Base-by-base conservation (phyloP, 2,888 invertebrate species). In the Pandemis cinnamomeana region DNA sequence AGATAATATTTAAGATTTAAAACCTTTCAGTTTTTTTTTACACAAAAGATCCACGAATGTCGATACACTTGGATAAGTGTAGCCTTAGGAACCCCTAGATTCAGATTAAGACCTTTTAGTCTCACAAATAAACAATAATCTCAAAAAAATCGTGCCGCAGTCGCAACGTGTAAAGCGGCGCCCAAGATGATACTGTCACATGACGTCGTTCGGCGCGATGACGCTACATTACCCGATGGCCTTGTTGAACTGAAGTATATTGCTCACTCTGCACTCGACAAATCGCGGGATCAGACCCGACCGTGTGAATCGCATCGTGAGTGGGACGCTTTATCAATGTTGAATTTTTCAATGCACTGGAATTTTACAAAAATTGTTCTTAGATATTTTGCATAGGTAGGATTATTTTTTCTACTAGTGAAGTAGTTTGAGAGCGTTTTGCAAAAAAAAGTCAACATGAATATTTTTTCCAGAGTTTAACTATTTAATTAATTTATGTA, bases 241-340 rank as follows among this genome's bases (percentile, higher is more conserved):
- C 48, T 73, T 67, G 72, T 73, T 69, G 64, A 69, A 73, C 63
- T 68, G 27, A 20, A 68, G 68, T 68, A 41, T 68, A 73, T 73
- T 58, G 41, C 67, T 72, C 71, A 71, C 51, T 20, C 36, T 11
- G 41, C 69, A 60, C 48, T 53, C 67, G 68, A 46, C 44, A 67
- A 71, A 64, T 73, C 69, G 51, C 42, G 60, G 55, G 46, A 68
- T 55, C 46, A 72, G 15, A 63, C 46, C 36, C 41, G 67, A 67
- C 15, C 20, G 41, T 15, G 41, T 15, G 42, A 62, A 72, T 73
- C 64, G 51, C 69, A 64, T 7, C 69, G 48, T 68, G 72, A 68
- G 58, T 60, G 72, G 58, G 11, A 20, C 72, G 41, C 72, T 73
- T 60, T 64, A 42, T 69, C 72, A 63, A 72, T 7, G 8, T 51